These are phyloP conservation scores for Amblyopsis hoosieri DNA, from an alignment of 2,797 vertebrate species.

Conservation along the genomic window DNA sequence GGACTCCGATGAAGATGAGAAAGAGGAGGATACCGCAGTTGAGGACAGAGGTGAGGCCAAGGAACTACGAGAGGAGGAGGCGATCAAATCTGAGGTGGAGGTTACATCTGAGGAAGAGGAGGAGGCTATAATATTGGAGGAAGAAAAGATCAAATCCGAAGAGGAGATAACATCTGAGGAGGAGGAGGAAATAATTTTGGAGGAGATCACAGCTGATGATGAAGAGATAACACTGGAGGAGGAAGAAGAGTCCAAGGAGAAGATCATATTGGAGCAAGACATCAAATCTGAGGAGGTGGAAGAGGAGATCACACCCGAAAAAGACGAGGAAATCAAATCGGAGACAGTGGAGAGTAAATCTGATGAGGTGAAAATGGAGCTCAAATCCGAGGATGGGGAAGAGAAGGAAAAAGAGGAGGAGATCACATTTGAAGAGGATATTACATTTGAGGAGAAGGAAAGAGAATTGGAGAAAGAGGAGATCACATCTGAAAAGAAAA, in stretches of 20 bases:
- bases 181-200: constrained; percentile 6
- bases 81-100: background rate
- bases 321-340: background rate
- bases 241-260: constrained; percentile 7
- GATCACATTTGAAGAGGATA: constrained; percentile 1
- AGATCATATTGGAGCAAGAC: background rate
- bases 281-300: background rate
- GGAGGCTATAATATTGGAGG: background rate
- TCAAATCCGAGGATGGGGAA: background rate
- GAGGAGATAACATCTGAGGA: background rate
- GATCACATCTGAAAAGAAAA: background rate
- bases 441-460: constrained; percentile 12
- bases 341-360: background rate
- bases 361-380: constrained; percentile 10
- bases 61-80: background rate
- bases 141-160: background rate
- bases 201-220: constrained; percentile 8
- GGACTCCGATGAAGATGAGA: background rate
- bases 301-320: constrained; percentile 2
- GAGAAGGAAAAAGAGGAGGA: constrained; percentile 9
- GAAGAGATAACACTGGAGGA: constrained; percentile 11
- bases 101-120: constrained; percentile 8
- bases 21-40: background rate
- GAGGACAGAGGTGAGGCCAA: constrained; percentile 5
- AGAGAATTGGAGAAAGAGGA: background rate